Evolutionary conservation across 2,888 invertebrate genomes (phyloP).

Genomic region (Phania funesta): DNA sequence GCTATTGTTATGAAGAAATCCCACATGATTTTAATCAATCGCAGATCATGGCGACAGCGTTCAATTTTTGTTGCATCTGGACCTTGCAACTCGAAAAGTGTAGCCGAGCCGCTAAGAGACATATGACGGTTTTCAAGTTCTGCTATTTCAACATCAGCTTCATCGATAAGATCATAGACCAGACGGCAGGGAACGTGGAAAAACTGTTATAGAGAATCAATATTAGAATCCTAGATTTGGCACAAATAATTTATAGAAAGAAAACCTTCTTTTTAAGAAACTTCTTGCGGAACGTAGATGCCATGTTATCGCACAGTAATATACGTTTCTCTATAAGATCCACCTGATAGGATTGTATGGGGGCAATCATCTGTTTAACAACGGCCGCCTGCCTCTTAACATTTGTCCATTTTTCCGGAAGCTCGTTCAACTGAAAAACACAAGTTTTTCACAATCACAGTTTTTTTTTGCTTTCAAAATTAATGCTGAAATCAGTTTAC

Average conservation of each 20-base stretch:
- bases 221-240: not conserved
- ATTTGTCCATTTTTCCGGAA: slow-evolving; percentile 93
- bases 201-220: slow-evolving; percentile 74
- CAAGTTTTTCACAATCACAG: not conserved
- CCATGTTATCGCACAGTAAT: slow-evolving; percentile 88
- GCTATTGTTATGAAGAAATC: slow-evolving; percentile 91
- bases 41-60: slow-evolving; percentile 88
- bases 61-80: slow-evolving; percentile 91
- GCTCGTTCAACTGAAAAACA: slow-evolving; percentile 83
- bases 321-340: slow-evolving; percentile 92
- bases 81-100: slow-evolving; percentile 91
- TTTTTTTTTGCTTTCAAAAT: not conserved
- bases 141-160: slow-evolving; percentile 84
- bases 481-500: no score
- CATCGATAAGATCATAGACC: slow-evolving; percentile 86
- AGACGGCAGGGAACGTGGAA: slow-evolving; percentile 85
- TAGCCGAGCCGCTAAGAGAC: slow-evolving; percentile 86
- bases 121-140: slow-evolving; percentile 86
- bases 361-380: slow-evolving; percentile 92
- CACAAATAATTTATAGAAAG: not conserved
- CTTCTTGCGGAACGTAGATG: slow-evolving; percentile 87
- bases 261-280: slow-evolving; percentile 82
- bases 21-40: slow-evolving; percentile 90
- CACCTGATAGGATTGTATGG: slow-evolving; percentile 93
- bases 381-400: slow-evolving; percentile 91